Percentiles rank a stretch among this genome's conserved stretches.
These are phyloP conservation scores for Ectemnius continuus DNA, from an alignment of 2,888 invertebrate genomes.

Conservation along the genomic window DNA sequence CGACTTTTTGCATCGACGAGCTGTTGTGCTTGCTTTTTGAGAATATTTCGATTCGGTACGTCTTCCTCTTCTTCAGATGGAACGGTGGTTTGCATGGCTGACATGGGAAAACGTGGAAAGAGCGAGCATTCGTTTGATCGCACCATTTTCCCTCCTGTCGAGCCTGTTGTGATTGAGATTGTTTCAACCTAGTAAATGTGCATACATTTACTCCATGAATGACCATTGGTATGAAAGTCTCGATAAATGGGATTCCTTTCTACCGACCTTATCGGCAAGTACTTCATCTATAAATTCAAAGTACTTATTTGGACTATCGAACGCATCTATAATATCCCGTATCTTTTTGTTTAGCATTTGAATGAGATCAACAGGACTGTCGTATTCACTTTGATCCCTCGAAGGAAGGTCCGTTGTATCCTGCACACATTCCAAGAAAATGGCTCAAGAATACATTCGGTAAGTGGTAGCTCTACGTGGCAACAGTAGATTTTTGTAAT, in stretches of 20 bases:
- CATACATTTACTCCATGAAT: no score
- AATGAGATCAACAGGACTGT: conserved; percentile 78
- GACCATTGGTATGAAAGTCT: background rate
- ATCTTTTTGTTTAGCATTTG: conserved; percentile 77
- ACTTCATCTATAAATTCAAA: conserved; percentile 69
- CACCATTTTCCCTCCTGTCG: conserved; percentile 56
- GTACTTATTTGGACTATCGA: conserved; percentile 73
- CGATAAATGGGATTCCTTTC: background rate
- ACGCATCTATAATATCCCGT: conserved; percentile 75
- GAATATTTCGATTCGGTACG: conserved; percentile 87
- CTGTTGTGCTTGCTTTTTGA: conserved; percentile 90
- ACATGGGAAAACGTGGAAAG: conserved; percentile 68
- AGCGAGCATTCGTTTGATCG: conserved; percentile 62
- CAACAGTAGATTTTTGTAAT: background rate
- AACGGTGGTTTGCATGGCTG: conserved; percentile 62
- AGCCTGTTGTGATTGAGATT: conserved; percentile 63
- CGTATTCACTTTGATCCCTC: conserved; percentile 79
- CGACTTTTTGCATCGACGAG: conserved; percentile 91
- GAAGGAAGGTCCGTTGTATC: conserved; percentile 78
- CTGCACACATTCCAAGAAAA: conserved; percentile 52
- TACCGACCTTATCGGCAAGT: conserved; percentile 63
- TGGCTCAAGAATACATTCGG: no score
- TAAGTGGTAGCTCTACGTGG: no score
- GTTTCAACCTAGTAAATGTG: conserved; percentile 62
- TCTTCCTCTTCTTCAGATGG: conserved; percentile 89